Conservation (phyloP, 2,113 vertebrate genomes). For the Toxotes jaculatrix region DNA sequence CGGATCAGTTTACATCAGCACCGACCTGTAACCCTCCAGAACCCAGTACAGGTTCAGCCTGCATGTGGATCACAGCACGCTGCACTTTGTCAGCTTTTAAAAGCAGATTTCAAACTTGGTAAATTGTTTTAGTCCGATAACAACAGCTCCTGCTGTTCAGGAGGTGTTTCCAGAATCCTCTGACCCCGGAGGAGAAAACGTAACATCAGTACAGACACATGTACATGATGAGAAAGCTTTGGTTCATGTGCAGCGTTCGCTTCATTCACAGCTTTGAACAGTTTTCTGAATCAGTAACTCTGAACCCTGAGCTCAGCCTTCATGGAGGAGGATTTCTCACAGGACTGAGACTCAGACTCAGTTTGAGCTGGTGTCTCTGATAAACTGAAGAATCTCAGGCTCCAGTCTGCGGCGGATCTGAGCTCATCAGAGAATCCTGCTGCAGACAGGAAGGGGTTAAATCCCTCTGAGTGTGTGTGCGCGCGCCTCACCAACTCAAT, state of each 20-base stretch:
- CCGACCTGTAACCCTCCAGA: conserved; percentile 13
- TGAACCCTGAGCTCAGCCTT: no score
- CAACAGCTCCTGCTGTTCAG: no score
- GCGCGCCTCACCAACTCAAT: background rate
- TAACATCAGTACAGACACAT: no score
- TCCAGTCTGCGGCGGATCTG: no score
- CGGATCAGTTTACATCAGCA: conserved; percentile 15
- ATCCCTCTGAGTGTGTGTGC: background rate
- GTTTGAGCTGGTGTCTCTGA: background rate
- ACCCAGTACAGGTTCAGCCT: background rate
- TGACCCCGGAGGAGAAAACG: no score
- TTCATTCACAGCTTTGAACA: no score
- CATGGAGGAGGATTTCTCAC: background rate
- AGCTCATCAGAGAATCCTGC: background rate
- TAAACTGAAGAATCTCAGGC: background rate
- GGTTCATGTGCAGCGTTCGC: no score
- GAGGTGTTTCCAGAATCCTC: no score
- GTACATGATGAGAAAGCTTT: no score
- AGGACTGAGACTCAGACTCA: background rate
- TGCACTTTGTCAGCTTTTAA: background rate
- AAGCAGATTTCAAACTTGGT: no score
- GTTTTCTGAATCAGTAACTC: no score
- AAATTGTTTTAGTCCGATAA: no score
- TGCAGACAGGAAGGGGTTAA: background rate
- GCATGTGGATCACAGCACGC: background rate